A percentile compares a stretch with the other conserved stretches of the same genome.
Evolutionary conservation across 2,888 invertebrate genomes (phyloP).

Genomic region (Lasioglossum calceatum): DNA sequence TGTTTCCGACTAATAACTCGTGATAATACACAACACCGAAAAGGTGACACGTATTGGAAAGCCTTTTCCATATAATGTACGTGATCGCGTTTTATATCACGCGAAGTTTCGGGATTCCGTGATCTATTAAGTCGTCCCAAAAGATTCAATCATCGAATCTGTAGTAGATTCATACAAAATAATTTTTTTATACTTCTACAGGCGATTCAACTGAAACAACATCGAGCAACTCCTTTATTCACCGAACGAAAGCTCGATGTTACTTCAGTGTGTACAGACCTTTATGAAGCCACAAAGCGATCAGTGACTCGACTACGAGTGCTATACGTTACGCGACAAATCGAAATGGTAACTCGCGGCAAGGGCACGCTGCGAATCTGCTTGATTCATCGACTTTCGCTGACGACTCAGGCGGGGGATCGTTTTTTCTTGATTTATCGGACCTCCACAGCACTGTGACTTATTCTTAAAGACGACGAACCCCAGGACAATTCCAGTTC

Average conservation of each 20-base stretch:
- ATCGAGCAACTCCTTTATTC: no score
- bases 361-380: not conserved
- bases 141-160: no score
- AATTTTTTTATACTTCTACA: no score
- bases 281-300: no score
- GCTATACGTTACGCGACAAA: not conserved
- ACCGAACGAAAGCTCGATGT: no score
- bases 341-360: not conserved
- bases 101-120: not conserved
- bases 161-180: no score
- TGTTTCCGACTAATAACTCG: conserved; percentile 52
- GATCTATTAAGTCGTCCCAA: not conserved
- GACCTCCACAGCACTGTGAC: not conserved
- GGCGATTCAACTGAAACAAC: no score
- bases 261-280: no score
- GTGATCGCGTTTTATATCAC: conserved; percentile 42
- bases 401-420: not conserved
- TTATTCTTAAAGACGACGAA: conserved; percentile 32
- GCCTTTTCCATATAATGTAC: conserved; percentile 39
- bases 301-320: not conserved
- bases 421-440: conserved; percentile 12
- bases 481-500: conserved; percentile 25
- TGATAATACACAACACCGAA: conserved; percentile 47
- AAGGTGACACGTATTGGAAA: conserved; percentile 45
- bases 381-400: conserved; percentile 2